Base-by-base conservation (phyloP, 2,113 vertebrate species). In the Tylochromis polylepis region DNA sequence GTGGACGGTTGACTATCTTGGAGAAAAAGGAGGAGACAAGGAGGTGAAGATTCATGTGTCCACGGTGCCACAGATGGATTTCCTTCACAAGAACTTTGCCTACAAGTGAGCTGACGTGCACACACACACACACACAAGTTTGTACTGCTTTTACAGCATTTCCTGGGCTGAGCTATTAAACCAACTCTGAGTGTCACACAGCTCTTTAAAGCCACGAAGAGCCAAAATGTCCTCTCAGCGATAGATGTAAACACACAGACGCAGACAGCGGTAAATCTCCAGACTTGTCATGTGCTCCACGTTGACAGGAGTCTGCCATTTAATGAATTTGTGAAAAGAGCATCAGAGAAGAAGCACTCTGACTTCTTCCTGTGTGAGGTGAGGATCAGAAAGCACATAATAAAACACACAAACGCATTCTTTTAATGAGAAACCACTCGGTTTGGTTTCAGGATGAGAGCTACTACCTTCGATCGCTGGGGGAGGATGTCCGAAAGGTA, bases 381-480 rank as follows among this genome's bases (percentile, higher is more conserved):
- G 94, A 90, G 90, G 88, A n/a, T 75, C 6, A 27, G 15, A 6
- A 22, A 22, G 31, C 15, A 65, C n/a, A 18, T 6, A 3, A n/a
- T 2, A 11, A 51, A 12, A 3, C 1, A 31, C 24, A 49, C 15
- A 46, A 46, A 72, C 10, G 8, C 27, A 49, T 16, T 2, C 41
- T 72, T 1, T 72, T 3, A 72, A 72, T 51, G 18, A 81, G 5
- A 31, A 36, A 55, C 14, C 20, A 31, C 12, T 79, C 2, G 34
- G 1, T 86, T 29, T 87, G 27, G 51, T 91, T 88, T 41, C 8
- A 99, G 99, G 95, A 98, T 91, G 98, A 99, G 94, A 98, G 97
- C 72, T 99, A 99, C 88, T 99, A 99, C 58, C 96, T 99, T n/a
- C 95, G 99, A 6, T 98, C 98, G 0, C 96, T 99, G 75, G 99